phyloP scores from a whole-genome alignment of 2,888 invertebrate genomes.

The Mesodorylaimus sp. region DNA sequence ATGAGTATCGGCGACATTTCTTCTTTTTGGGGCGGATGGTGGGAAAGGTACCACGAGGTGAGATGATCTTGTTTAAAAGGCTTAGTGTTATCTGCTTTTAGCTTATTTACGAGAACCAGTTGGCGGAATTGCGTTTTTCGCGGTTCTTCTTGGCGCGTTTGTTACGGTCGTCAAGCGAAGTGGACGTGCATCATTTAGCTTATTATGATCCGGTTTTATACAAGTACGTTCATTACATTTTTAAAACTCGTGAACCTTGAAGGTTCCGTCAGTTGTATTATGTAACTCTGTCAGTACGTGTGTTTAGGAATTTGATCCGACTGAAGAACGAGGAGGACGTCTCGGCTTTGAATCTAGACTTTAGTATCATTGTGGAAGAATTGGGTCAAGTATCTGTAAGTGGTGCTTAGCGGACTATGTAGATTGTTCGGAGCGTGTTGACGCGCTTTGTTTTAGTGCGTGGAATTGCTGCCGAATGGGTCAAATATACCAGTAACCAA shows the following conservation, averaged over 20 bases:
- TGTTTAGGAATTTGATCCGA: constrained; percentile 54
- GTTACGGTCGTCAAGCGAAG: constrained; percentile 43
- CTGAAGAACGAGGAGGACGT: constrained; percentile 71
- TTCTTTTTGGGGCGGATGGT: constrained; percentile 81
- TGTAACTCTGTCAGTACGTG: constrained; percentile 14
- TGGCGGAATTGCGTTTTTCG: constrained; percentile 83
- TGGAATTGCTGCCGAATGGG: constrained; percentile 77
- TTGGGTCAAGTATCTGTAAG: constrained; percentile 11
- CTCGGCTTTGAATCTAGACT: constrained; percentile 17
- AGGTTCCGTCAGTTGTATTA: too few species aligned
- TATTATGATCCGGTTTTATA: constrained; percentile 81
- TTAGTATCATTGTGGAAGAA: constrained; percentile 14
- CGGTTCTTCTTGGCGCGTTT: constrained; percentile 81
- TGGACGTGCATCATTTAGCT: constrained; percentile 75
- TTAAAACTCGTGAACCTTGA: too few species aligned
- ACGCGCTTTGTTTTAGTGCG: constrained; percentile 31
- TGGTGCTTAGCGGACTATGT: too few species aligned
- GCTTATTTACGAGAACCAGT: constrained; percentile 80
- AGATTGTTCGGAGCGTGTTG: too few species aligned
- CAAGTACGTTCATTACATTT: too few species aligned
- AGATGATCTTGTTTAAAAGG: not conserved
- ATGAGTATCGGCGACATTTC: constrained; percentile 47
- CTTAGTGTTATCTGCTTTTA: constrained; percentile 31
- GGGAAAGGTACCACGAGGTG: constrained; percentile 50
- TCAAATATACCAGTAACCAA: constrained; percentile 71